Evolutionary conservation across 2,113 vertebrate genomes (phyloP).

Genomic region (Charadrius vociferus): DNA sequence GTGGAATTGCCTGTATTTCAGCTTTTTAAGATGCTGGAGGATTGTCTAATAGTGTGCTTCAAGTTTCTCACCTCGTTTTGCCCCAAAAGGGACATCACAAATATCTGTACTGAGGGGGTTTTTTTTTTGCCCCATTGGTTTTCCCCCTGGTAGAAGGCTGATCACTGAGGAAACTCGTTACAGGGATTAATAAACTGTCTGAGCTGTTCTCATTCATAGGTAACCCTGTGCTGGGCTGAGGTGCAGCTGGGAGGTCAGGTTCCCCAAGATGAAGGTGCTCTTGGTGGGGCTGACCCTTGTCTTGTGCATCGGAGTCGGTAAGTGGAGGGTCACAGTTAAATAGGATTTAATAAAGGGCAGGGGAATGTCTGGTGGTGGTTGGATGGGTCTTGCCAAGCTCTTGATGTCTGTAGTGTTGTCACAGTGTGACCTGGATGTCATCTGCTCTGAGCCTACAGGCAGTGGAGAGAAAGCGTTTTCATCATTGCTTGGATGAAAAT

Average conservation of each 20-base stretch:
- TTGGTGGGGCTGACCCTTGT: not conserved
- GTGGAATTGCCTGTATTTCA: not conserved
- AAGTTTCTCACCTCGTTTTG: fast-evolving
- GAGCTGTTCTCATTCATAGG: fast-evolving
- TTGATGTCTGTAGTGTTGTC: fast-evolving
- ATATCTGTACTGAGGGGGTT: fast-evolving
- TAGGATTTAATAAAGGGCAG: fast-evolving
- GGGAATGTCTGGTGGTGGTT: not conserved
- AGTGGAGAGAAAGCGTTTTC: not conserved
- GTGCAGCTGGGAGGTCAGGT: not conserved
- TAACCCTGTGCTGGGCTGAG: not conserved
- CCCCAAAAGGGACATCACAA: not conserved
- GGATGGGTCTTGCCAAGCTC: not conserved
- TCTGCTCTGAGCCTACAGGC: not conserved
- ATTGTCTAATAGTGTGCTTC: fast-evolving
- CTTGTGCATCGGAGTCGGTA: not conserved
- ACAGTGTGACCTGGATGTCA: not conserved
- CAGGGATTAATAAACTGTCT: fast-evolving
- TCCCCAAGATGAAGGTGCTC: not conserved
- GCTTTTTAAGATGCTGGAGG: not conserved
- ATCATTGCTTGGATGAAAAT: not conserved
- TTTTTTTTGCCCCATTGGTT: fast-evolving
- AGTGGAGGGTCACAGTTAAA: not conserved
- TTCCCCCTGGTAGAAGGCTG: not conserved
- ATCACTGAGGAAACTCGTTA: fast-evolving